phyloP scores from a whole-genome alignment of 1,140 invertebrate species.

The Sogatella furcifera region DNA sequence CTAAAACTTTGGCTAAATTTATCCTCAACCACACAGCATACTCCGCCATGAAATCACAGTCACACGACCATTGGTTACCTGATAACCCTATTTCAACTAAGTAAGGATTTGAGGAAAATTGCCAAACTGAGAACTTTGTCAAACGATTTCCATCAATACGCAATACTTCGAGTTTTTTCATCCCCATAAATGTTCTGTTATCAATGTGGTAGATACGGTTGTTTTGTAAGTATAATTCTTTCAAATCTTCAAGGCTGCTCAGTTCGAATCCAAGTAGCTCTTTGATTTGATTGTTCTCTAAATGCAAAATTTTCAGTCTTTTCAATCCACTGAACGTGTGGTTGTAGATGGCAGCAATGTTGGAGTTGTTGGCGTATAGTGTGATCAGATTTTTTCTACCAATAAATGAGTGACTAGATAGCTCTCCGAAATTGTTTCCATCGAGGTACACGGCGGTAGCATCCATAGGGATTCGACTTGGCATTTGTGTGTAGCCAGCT shows the following conservation, averaged over 20 bases:
- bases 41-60: constrained; percentile 68
- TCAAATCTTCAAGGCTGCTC: constrained; percentile 62
- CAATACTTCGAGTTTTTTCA: constrained; percentile 71
- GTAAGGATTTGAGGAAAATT: constrained; percentile 58
- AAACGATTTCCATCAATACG: constrained; percentile 76
- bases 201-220: constrained; percentile 75
- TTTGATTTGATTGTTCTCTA: constrained; percentile 75
- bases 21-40: constrained; percentile 64
- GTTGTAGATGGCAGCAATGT: constrained; percentile 73
- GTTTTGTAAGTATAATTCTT: constrained; percentile 77
- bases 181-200: constrained; percentile 69
- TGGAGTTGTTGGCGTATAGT: constrained; percentile 78
- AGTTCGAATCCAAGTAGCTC: constrained; percentile 74
- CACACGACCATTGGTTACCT: constrained; percentile 84
- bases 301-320: constrained; percentile 62
- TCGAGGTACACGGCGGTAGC: constrained; percentile 87
- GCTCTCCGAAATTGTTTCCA: constrained; percentile 75
- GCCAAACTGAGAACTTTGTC: constrained; percentile 66
- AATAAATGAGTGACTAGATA: constrained; percentile 82
- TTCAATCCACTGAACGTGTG: constrained; percentile 80
- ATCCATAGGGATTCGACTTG: constrained; percentile 84
- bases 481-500: constrained; percentile 66
- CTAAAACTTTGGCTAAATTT: constrained; percentile 50
- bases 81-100: constrained; percentile 66
- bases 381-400: constrained; percentile 79